Base-by-base conservation (phyloP, 2,113 vertebrate species). In the Stigmatopora nigra region DNA sequence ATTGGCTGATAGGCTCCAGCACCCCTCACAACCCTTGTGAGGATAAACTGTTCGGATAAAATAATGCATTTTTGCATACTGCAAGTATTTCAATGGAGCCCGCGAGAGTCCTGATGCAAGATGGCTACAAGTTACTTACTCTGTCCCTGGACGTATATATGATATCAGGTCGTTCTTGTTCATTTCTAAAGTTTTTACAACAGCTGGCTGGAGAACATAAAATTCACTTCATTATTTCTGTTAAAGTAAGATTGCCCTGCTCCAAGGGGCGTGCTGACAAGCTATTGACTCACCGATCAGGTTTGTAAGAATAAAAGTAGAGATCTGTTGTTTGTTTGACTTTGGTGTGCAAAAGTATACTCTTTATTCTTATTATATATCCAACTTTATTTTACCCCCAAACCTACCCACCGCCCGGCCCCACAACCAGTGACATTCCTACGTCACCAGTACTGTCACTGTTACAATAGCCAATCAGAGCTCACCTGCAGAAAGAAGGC, bases 391-490 rank as follows among this genome's bases (percentile, higher is more conserved):
- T 88, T 85, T 81, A 67, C 79, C 84, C 87, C 82, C 63, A 65
- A 79, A 84, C 82, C 72, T 78, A 69, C 84, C 83, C 79, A 78
- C 82, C 73, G 77, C 83, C 83, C 87, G 75, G 22, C 22, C 47
- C 83, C 80, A 78, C 67, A 79, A 88, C 83, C 56, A 71, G 78
- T 82, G 84, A 78, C 84, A 86, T 85, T 84, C 81, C 79, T 73
- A 85, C 76, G 78, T 80, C 82, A 83, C 85, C 80, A 81, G 82
- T 85, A 86, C 85, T 87, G 85, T 89, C 85, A 88, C 88, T 88
- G 86, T 89, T 90, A 91, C 89, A 90, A 87, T 85, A 89, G 89
- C 83, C 88, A 90, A 88, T 88, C 87, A 86, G 87, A 91, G 84
- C 86, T 90, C 88, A 88, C 89, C 89, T 89, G 87, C 85, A 88